Evolutionary conservation across 2,113 vertebrate genomes (phyloP), one percentile per base, ranked within the genome.

Genomic region (Clarias gariepinus): DNA sequence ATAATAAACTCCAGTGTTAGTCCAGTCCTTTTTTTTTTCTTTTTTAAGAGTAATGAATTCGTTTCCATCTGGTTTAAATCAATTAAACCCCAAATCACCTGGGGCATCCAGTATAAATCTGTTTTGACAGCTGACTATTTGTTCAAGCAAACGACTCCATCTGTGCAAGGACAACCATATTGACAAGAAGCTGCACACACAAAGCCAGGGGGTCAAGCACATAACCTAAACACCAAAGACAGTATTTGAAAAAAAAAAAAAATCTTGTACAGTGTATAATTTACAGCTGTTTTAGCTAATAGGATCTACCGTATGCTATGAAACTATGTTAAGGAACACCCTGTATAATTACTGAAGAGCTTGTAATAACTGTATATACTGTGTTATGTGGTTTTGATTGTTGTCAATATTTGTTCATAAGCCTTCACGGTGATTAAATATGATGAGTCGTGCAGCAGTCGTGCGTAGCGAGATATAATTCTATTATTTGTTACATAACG

Each of bases 121-220:
- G 84, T 86, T 88, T 88, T 88, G 86, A 90, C 89, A 88, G 81
- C 87, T 88, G 89, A 86, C 73, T 81, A 25, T 86, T 88, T 85
- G 83, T 90, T 79, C 86, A 85, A 76, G 61, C 84, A 83, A 60
- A 89, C 57, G 86, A 77, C 80, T 84, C 80, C 69, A 81, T 89
- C 83, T 83, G 86, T 80, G 86, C 84, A 84, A 87, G 77, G 81
- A 86, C 88, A 82, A 57, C 74, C 55, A 6, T 84, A 89, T 87
- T 69, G 88, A 89, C 84, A 88, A 30, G 58, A 74, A 85, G 83
- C 79, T 52, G 52, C 85, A 69, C 87, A 79, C 77, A 36, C 23
- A 81, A 82, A 60, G 16, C 61, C 86, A 12, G 79, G 23, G 60
- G 87, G 84, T 89, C 86, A 87, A 55, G 73, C 64, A 47, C 71